Percentiles rank a stretch among this genome's conserved stretches.
Conservation (phyloP, 2,888 invertebrate genomes). For the Pyrocoelia pectoralis region DNA sequence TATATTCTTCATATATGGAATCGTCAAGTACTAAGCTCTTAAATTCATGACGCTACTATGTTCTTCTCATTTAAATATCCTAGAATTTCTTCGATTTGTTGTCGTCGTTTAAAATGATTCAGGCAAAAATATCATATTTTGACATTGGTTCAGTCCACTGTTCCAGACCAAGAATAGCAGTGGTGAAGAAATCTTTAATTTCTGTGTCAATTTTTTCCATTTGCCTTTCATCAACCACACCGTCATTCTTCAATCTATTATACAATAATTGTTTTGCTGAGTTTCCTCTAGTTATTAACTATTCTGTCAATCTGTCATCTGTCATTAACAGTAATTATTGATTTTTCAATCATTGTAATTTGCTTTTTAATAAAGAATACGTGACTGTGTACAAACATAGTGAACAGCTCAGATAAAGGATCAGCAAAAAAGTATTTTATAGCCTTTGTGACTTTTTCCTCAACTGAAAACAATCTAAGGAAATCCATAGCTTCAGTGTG, state of each 20-base stretch:
- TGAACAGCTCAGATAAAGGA: slow-evolving; percentile 10
- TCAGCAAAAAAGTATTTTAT: not conserved
- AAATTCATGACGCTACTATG: too few species aligned
- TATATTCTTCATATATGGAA: slow-evolving; percentile 4
- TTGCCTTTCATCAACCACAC: not conserved
- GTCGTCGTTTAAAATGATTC: not conserved
- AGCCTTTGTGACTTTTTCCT: slow-evolving; percentile 16
- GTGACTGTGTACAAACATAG: slow-evolving; percentile 12
- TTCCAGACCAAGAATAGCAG: not conserved
- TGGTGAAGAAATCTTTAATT: slow-evolving; percentile 1
- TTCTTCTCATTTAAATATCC: not conserved
- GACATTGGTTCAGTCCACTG: not conserved
- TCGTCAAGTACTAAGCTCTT: not conserved
- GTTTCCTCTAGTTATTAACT: slow-evolving; percentile 5
- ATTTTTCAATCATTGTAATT: slow-evolving; percentile 1
- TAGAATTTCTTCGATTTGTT: slow-evolving; percentile 2
- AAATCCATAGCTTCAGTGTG: slow-evolving; percentile 20
- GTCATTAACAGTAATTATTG: slow-evolving; percentile 2
- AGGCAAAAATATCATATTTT: not conserved
- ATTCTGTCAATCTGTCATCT: slow-evolving; percentile 9
- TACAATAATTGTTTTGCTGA: not conserved
- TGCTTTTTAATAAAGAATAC: slow-evolving; percentile 10
- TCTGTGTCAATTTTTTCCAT: not conserved
- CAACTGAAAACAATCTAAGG: slow-evolving; percentile 24
- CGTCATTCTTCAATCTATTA: not conserved